Conservation (phyloP, 2,797 vertebrate species). For the Dryobates pubescens region DNA sequence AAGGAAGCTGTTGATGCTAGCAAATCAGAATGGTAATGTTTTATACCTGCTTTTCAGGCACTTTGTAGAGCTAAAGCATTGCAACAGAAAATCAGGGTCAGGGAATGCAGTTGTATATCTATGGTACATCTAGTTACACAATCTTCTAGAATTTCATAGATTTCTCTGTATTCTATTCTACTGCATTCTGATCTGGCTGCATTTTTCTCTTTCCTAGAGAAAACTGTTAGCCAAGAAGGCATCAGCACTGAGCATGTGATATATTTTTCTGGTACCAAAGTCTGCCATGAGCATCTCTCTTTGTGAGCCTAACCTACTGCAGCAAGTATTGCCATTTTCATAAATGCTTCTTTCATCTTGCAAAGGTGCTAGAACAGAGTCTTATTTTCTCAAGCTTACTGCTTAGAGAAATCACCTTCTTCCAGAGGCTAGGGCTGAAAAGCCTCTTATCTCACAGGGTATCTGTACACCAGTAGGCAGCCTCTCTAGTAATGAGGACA, state of each 20-base stretch:
- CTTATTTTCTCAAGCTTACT: conserved; percentile 7
- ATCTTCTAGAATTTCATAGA: background rate
- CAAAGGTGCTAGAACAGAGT: background rate
- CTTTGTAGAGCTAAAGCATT: background rate
- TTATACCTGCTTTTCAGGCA: background rate
- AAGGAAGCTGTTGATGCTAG: background rate
- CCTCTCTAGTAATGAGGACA: background rate
- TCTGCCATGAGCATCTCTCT: background rate
- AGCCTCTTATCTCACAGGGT: background rate
- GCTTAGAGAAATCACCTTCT: conserved; percentile 14
- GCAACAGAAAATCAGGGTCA: background rate
- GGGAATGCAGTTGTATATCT: background rate
- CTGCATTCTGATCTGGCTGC: background rate
- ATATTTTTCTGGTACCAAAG: background rate
- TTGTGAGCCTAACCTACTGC: background rate
- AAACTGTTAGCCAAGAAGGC: background rate
- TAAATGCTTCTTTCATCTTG: background rate
- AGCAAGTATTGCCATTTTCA: background rate
- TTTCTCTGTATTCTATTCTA: background rate
- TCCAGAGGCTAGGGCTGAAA: conserved; percentile 15
- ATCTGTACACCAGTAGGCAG: background rate
- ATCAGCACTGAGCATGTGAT: background rate
- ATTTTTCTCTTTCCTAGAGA: background rate
- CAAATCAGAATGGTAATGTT: background rate
- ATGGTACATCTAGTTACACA: background rate